These are phyloP conservation scores for Selenia dentaria DNA, from an alignment of 2,888 invertebrate genomes.

Conservation along the genomic window DNA sequence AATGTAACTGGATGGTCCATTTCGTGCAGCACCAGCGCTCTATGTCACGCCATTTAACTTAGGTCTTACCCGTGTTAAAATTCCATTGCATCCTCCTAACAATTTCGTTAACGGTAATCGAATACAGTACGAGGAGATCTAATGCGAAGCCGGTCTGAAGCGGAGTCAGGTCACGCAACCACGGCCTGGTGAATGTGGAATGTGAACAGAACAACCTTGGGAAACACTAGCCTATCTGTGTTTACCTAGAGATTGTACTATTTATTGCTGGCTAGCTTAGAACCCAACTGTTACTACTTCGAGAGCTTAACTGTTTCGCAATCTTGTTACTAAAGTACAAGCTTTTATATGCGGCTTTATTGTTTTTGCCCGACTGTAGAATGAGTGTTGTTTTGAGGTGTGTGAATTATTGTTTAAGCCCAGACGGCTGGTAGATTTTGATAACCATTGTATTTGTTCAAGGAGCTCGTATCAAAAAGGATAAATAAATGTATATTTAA, in stretches of 20 bases:
- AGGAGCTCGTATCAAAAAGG: no score
- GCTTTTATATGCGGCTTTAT: no score
- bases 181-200: slow-evolving; percentile 58
- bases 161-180: slow-evolving; percentile 54
- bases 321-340: no score
- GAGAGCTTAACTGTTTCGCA: neutral
- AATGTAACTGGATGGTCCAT: neutral
- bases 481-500: no score
- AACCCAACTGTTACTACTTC: neutral
- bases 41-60: slow-evolving; percentile 2
- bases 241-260: slow-evolving; percentile 33
- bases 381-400: no score
- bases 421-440: no score
- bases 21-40: neutral
- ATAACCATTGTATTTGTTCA: no score
- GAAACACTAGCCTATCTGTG: slow-evolving; percentile 30
- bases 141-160: slow-evolving; percentile 37
- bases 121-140: slow-evolving; percentile 34
- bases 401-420: no score
- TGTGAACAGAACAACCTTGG: slow-evolving; percentile 61
- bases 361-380: no score
- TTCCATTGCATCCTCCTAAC: slow-evolving; percentile 17
- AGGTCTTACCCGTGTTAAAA: slow-evolving; percentile 9
- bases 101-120: slow-evolving; percentile 35
- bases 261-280: slow-evolving; percentile 24